Evolutionary conservation across 1,140 invertebrate species (phyloP).

Genomic region (Eulimnadia texana): DNA sequence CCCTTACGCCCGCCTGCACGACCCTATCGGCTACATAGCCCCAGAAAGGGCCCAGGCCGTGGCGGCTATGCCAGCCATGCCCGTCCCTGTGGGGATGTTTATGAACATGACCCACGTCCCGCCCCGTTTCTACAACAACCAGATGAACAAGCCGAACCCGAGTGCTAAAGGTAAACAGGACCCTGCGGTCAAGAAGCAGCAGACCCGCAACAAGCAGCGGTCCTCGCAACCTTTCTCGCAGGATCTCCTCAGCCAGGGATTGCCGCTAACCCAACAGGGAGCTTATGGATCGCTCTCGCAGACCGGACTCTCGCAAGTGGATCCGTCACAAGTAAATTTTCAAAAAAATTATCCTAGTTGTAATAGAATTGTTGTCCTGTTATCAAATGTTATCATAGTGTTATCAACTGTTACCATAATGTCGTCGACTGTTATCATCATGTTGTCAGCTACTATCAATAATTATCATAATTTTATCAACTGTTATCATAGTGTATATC

Average conservation of each 20-base stretch:
- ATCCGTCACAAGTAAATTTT: slow-evolving; percentile 1
- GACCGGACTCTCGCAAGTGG: slow-evolving; percentile 3
- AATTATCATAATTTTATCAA: no score
- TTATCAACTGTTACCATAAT: no score
- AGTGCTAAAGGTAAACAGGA: background rate
- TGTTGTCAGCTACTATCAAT: no score
- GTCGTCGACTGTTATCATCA: no score
- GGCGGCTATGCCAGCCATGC: slow-evolving; percentile 32
- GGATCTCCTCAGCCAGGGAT: slow-evolving; percentile 37
- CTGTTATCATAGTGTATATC: no score
- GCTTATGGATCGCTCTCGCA: slow-evolving; percentile 19
- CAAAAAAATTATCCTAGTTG: no score
- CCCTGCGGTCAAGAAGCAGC: background rate
- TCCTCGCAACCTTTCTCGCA: slow-evolving; percentile 5
- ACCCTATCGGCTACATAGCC: slow-evolving; percentile 86
- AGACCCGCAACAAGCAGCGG: background rate
- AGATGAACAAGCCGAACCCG: slow-evolving; percentile 46
- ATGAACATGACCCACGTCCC: slow-evolving; percentile 82
- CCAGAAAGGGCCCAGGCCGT: slow-evolving; percentile 60
- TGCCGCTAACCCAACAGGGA: slow-evolving; percentile 27
- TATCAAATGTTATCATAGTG: no score
- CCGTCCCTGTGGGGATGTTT: slow-evolving; percentile 88
- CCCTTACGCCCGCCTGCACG: slow-evolving; percentile 53
- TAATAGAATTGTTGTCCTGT: no score
- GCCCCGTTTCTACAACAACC: slow-evolving; percentile 72